phyloP scores from a whole-genome alignment of 2,113 vertebrate species.

The Bos taurus region DNA sequence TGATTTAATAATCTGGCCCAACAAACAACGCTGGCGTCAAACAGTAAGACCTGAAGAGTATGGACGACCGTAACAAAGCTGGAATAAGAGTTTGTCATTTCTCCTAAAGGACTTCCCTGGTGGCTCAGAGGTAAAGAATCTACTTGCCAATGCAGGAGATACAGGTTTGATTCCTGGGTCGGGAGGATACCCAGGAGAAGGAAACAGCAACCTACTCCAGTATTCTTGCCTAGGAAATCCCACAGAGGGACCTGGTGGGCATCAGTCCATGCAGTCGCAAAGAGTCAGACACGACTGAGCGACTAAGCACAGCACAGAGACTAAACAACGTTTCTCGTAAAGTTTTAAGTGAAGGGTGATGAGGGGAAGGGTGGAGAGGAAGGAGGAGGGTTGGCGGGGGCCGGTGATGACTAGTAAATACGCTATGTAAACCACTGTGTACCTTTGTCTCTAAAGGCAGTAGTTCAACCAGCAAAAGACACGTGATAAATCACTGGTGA shows the following conservation, averaged over 20 bases:
- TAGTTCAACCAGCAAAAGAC: not conserved
- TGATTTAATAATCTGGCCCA: not conserved
- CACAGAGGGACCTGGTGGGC: not conserved
- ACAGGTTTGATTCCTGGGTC: not conserved
- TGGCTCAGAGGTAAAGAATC: not conserved
- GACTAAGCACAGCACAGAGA: not conserved
- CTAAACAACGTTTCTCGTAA: not conserved
- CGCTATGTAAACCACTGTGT: rapidly evolving
- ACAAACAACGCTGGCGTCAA: not conserved
- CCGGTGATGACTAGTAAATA: not conserved
- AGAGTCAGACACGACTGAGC: not conserved
- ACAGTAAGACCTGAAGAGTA: not conserved
- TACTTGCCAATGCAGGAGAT: not conserved
- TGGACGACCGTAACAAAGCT: rapidly evolving
- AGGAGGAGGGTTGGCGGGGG: not conserved
- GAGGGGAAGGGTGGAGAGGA: not conserved
- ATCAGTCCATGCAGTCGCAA: not conserved
- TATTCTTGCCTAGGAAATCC: not conserved
- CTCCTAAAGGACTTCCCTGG: not conserved
- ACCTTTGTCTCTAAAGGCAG: not conserved
- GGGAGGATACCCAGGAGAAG: not conserved
- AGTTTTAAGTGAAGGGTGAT: not conserved
- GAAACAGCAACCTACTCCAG: not conserved
- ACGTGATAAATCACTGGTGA: rapidly evolving
- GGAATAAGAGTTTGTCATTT: not conserved